Evolutionary conservation across 2,113 vertebrate genomes (phyloP).

Genomic region (Aegithalos caudatus): DNA sequence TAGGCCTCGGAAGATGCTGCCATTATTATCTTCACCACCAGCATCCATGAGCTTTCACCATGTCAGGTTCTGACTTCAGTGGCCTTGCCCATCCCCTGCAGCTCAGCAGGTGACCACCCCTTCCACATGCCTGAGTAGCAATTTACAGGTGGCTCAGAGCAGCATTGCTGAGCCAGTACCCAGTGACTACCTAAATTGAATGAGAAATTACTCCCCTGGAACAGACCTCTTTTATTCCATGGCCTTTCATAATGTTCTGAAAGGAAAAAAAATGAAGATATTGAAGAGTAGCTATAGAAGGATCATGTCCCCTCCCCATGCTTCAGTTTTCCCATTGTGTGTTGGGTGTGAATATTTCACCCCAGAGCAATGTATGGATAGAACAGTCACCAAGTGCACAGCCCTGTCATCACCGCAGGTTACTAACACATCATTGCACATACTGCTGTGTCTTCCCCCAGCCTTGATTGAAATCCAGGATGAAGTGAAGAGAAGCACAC

Average conservation of each 20-base stretch:
- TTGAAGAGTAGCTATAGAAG: neutral
- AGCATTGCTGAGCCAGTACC: neutral
- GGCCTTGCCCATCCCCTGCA: neutral
- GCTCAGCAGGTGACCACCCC: neutral
- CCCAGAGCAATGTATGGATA: neutral
- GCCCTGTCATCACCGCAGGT: neutral
- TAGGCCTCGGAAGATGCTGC: constrained; percentile 3
- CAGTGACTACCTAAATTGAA: neutral
- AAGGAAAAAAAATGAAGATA: neutral
- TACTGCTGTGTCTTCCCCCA: neutral
- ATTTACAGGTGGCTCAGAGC: neutral
- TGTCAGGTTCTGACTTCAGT: neutral
- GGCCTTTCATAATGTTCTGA: neutral
- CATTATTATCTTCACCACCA: neutral
- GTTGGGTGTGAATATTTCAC: neutral
- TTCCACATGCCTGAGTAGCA: neutral
- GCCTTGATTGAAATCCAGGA: neutral
- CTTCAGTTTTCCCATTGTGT: neutral
- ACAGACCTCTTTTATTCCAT: neutral
- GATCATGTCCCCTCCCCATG: neutral
- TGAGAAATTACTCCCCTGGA: neutral
- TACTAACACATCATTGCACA: neutral
- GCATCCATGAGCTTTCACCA: neutral
- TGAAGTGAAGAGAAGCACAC: neutral
- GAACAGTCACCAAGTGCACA: neutral